These are phyloP conservation scores for Phyllopteryx taeniolatus DNA, from an alignment of 2,113 vertebrate species.

Conservation along the genomic window DNA sequence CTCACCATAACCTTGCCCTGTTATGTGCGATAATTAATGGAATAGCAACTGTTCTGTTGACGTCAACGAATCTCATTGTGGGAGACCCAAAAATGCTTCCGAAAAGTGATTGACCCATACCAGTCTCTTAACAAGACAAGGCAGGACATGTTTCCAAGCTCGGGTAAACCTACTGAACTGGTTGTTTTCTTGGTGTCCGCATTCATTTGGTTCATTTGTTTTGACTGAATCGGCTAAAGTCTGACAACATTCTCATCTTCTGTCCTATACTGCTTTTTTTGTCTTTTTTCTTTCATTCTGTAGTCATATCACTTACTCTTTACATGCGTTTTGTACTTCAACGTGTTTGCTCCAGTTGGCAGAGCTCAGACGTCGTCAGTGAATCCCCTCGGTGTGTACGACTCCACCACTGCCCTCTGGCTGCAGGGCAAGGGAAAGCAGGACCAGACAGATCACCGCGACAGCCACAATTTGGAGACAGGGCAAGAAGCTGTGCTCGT, in stretches of 20 bases:
- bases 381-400: slow-evolving; percentile 91
- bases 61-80: too few species aligned
- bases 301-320: neutral
- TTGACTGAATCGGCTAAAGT: too few species aligned
- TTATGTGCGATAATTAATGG: too few species aligned
- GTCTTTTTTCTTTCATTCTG: neutral
- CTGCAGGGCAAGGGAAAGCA: slow-evolving; percentile 81
- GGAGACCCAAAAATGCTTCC: too few species aligned
- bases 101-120: too few species aligned
- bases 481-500: slow-evolving; percentile 30
- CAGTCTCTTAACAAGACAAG: too few species aligned
- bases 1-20: too few species aligned
- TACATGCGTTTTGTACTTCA: slow-evolving; percentile 35
- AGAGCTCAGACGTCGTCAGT: slow-evolving; percentile 42
- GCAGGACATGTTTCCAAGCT: too few species aligned
- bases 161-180: too few species aligned
- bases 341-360: slow-evolving; percentile 41
- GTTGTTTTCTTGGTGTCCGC: too few species aligned
- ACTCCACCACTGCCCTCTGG: slow-evolving; percentile 83
- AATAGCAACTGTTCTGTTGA: too few species aligned
- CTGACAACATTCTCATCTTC: neutral
- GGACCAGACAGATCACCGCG: slow-evolving; percentile 45
- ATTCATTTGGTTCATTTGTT: too few species aligned
- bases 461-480: slow-evolving; percentile 29
- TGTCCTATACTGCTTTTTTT: neutral